Evolutionary conservation across 2,113 vertebrate species (phyloP).

Genomic region (Lethenteron camtschaticum): DNA sequence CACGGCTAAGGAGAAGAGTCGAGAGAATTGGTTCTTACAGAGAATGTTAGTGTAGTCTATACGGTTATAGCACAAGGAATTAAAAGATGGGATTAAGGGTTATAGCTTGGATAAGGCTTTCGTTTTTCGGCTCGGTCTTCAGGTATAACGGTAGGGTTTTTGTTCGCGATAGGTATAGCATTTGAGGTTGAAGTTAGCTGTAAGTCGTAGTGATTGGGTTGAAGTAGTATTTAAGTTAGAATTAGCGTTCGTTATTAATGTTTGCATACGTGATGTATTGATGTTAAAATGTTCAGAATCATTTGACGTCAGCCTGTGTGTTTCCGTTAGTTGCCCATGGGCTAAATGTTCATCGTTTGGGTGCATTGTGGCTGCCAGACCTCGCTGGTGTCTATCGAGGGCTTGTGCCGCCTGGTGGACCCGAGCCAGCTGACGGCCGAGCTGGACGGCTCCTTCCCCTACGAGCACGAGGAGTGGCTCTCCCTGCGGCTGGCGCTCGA

Average conservation of each 20-base stretch:
- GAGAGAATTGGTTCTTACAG: neutral
- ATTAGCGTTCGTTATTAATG: no score
- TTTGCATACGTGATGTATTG: no score
- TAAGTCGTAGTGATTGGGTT: no score
- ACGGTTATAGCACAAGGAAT: neutral
- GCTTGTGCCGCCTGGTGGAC: constrained; percentile 91
- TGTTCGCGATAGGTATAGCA: neutral
- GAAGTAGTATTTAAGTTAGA: no score
- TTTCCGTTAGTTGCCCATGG: no score
- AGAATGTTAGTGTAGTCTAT: no score
- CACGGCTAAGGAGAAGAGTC: neutral
- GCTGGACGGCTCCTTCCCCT: constrained; percentile 86
- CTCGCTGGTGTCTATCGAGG: constrained; percentile 94
- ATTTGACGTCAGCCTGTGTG: no score
- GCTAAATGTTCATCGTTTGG: neutral
- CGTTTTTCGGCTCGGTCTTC: neutral
- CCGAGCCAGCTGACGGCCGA: constrained; percentile 85
- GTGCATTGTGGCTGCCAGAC: constrained; percentile 30
- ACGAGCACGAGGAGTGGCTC: constrained; percentile 97
- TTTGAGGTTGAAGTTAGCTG: no score
- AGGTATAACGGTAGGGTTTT: neutral
- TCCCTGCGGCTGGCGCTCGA: constrained; percentile 73
- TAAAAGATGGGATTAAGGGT: no score
- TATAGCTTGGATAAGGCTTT: no score
- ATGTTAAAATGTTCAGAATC: no score